Evolutionary conservation across 53 echinoderm and acorn worm species (phyloP), one percentile per base, ranked within the genome.

Genomic region (Holothuria scabra): DNA sequence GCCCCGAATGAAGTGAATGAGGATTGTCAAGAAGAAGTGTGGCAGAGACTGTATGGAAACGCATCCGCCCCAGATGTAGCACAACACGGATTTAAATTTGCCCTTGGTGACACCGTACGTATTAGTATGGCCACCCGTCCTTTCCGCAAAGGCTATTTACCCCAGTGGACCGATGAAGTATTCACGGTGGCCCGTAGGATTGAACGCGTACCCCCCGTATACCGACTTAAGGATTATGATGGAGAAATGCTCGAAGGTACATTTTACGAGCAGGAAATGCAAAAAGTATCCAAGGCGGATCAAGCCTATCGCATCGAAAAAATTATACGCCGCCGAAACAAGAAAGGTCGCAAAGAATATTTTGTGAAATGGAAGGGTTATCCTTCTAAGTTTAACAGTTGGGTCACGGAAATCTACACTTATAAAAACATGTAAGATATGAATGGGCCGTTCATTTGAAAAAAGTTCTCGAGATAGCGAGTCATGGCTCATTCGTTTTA

Each of bases 81-180:
- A 70, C 8, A 30, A 5, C 70, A 4, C 7, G 12, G 41, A 23
- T 70, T 35, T 30, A 13, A 70, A 70, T 33, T 70, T 25, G 0
- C 6, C 35, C 41, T 33, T 9, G 33, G 70, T 32, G 70, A 33
- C 22, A 35, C 33, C 31, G 33, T 57, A 67, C 59, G 85, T 23
- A 85, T 85, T 21, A 58, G 61, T 38, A 59, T 60, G 59, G n/a
- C 24, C 12, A 75, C 65, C 64, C 86, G 32, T 26, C 65, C 86
- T 12, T 85, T 85, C 34, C 74, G 67, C 29, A 85, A 85, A 56
- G 78, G 86, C 10, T 85, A 85, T 59, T 46, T 85, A 46, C 86
- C 76, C 12, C 62, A 46, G 59, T 85, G 78, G 86, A 85, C 76
- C 38, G 85, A 85, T 33, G 85, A 85, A 85, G 55, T 85, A 32